phyloP scores from a whole-genome alignment of 1,140 invertebrate genomes.

The Contarinia nasturtii region DNA sequence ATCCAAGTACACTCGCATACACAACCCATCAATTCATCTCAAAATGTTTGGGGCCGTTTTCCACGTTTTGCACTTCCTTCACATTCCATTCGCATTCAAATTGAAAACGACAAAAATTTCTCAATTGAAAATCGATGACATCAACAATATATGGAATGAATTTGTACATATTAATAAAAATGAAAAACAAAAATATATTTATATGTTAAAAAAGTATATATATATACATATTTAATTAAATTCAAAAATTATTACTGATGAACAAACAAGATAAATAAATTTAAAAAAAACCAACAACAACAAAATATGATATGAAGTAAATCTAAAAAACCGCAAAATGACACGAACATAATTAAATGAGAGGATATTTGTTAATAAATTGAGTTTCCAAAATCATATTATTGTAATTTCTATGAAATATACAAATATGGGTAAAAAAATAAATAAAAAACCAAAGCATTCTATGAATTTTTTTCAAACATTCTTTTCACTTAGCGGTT shows the following conservation, averaged over 20 bases:
- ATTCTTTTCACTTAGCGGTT: too few species aligned
- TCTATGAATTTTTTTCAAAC: too few species aligned
- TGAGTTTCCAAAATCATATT: conserved; percentile 1
- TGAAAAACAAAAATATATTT: not conserved
- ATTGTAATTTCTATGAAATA: conserved; percentile 9
- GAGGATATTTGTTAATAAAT: conserved; percentile 2
- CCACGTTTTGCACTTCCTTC: too few species aligned
- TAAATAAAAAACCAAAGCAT: not conserved
- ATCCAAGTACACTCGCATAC: too few species aligned
- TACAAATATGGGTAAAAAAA: not conserved
- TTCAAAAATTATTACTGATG: conserved; percentile 2
- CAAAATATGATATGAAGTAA: conserved; percentile 7
- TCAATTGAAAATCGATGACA: too few species aligned
- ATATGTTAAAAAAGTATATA: conserved; percentile 5
- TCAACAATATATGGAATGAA: too few species aligned
- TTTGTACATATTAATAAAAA: too few species aligned
- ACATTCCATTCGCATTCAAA: too few species aligned
- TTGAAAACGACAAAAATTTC: too few species aligned
- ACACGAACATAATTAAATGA: conserved; percentile 11
- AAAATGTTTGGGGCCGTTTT: too few species aligned
- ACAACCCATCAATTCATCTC: not conserved
- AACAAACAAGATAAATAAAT: not conserved
- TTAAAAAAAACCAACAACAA: too few species aligned
- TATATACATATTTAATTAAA: conserved; percentile 11
- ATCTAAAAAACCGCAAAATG: conserved; percentile 6